Evolutionary conservation across 2,888 invertebrate species (phyloP).

Genomic region (Crossocerus cetratus): DNA sequence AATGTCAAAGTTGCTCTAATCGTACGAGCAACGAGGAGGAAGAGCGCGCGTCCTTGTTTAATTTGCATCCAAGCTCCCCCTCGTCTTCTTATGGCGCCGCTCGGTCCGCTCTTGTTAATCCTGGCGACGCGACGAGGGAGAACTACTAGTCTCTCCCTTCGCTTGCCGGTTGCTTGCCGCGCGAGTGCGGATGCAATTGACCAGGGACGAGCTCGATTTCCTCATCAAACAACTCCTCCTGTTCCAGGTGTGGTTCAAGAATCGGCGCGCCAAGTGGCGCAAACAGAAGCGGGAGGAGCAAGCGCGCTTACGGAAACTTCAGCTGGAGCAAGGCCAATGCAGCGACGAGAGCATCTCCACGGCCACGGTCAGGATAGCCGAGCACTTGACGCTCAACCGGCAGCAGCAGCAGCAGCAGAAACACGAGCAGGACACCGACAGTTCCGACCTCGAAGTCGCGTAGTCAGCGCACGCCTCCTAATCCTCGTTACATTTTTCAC

Average conservation of each 20-base stretch:
- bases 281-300: slow-evolving; percentile 95
- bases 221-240: slow-evolving; percentile 36
- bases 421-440: slow-evolving; percentile 78
- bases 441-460: slow-evolving; percentile 90
- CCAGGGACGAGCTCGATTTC: slow-evolving; percentile 6
- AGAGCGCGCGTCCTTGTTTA: background rate
- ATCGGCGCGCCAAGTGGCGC: slow-evolving; percentile 96
- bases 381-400: slow-evolving; percentile 64
- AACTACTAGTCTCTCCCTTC: background rate
- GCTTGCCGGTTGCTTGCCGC: background rate
- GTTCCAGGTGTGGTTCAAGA: slow-evolving; percentile 97
- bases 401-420: slow-evolving; percentile 53
- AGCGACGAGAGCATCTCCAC: slow-evolving; percentile 69
- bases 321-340: slow-evolving; percentile 83
- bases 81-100: background rate
- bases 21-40: no score
- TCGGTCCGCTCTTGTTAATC: background rate
- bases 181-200: slow-evolving; percentile 3
- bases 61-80: background rate
- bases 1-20: no score
- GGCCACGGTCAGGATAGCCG: slow-evolving; percentile 64
- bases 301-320: slow-evolving; percentile 88
- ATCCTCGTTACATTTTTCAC: no score
- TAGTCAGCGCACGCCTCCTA: slow-evolving; percentile 73
- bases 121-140: background rate